Base-by-base conservation (phyloP, 2,113 vertebrate genomes). In the Platichthys stellatus region DNA sequence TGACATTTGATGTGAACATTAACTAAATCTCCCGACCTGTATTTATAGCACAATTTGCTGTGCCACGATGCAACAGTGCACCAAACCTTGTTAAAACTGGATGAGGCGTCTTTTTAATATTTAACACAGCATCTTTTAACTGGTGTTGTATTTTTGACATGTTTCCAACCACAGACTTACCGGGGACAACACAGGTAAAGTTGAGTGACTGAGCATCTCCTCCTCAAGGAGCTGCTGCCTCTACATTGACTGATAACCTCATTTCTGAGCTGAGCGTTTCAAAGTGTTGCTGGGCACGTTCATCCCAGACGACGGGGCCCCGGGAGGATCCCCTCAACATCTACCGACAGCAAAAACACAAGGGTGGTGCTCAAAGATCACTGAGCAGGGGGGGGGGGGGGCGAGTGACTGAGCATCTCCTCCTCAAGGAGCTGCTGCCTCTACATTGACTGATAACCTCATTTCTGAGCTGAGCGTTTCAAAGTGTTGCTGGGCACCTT, bases 171-270 rank as follows among this genome's bases (percentile, higher is more conserved):
- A 53, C 23, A 40, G 54, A 17, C 14, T 63, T 28, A 69, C 5
- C 28, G 53, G 43, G 63, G 63, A 72, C 24, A 26, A 61, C 20
- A 73, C 12, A 21, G 1, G 61, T 64, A 60, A 20, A 31, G 57
- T 2, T 73, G 65, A 65, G 65, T 2, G 6, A 51, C 9, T 28
- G 51, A 77, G 10, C n/a, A 69, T 24, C 18, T 78, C 31, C 38
- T 47, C 24, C 74, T 84, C 0, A 3, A 69, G 40, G 68, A 68
- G 20, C 15, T 14, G 9, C 56, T 81, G 63, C 43, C 43, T 63
- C 59, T 58, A 51, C 72, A 80, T 72, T 63, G 72, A 88, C 38
- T 84, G 74, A 81, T 84, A 69, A 80, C 71, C 72, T 80, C 0
- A 74, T 88, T 75, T 75, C 51, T 72, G 2, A 58, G 69, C 5